These are phyloP conservation scores for Eudasyphora cyanicolor DNA, from an alignment of 2,888 invertebrate species.

Conservation along the genomic window DNA sequence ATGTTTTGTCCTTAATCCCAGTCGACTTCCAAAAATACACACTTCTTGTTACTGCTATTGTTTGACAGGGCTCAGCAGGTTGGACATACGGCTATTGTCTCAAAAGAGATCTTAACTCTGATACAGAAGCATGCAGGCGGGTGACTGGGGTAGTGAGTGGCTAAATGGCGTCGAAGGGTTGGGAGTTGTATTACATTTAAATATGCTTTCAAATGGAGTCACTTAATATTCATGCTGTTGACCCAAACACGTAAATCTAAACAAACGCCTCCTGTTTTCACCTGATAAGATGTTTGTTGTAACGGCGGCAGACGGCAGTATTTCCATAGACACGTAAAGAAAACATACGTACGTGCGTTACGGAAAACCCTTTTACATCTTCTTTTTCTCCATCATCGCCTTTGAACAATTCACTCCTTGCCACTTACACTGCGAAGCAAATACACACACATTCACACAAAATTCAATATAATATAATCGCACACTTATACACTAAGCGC, in stretches of 20 bases:
- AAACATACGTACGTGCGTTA: conserved; percentile 61
- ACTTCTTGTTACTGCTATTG: not conserved
- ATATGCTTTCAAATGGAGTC: conserved; percentile 56
- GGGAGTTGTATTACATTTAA: conserved; percentile 41
- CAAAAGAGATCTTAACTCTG: not conserved
- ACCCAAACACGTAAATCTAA: conserved; percentile 64
- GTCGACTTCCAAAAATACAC: not conserved
- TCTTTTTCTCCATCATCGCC: conserved; percentile 58
- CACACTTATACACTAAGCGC: too few relatives aligned
- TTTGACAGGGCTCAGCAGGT: not conserved
- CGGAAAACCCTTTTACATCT: conserved; percentile 56
- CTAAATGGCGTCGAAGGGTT: not conserved
- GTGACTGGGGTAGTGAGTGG: not conserved
- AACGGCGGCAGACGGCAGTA: conserved; percentile 15
- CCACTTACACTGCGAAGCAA: conserved; percentile 35
- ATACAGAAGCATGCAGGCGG: not conserved
- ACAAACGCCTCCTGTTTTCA: conserved; percentile 65
- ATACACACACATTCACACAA: conserved; percentile 1
- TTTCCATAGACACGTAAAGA: conserved; percentile 60
- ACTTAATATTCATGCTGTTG: conserved; percentile 65
- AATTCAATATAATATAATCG: not conserved
- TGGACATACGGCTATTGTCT: not conserved
- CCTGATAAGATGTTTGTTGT: conserved; percentile 62
- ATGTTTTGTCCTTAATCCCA: not conserved
- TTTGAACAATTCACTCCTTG: conserved; percentile 48